Evolutionary conservation across 2,797 vertebrate species (phyloP), one percentile per base, ranked within the genome.

Genomic region (Etheostoma perlongum): DNA sequence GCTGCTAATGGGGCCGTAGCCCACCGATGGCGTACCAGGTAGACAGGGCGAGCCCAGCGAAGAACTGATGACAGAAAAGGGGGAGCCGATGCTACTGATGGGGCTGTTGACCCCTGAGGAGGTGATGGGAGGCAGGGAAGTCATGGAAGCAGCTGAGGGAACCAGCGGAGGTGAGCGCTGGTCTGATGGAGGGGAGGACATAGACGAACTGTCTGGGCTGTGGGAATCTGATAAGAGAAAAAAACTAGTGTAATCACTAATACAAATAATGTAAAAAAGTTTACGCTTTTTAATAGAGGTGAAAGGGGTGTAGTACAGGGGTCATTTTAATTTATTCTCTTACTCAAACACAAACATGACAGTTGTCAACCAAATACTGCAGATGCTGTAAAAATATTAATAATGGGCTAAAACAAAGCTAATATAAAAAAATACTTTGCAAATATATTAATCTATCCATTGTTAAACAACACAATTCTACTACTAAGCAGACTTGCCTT

Each of bases 1-100:
- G 81, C 97, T 98, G 94, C 96, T 98, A 69, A 98, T 97, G n/a
- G 97, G 97, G 52, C 97, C 97, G 1, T 97, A 97, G 48, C 96
- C 96, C 44, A 97, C 94, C 5, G 96, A 96, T 1, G 97, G 97
- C 3, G 97, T 97, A 60, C 96, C 96, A 8, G 96, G 96, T 1
- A 97, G 90, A 27, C 97, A 97, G 2, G 97, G 97, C 0, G 97
- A 98, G 62, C 97, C 97, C 84, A 98, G 92, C 1, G 97, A 97
- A 46, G 96, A 97, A 91, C 96, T 98, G 94, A 98, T 98, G 84
- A 98, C 97, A 0, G 97, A 97, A 80, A 97, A 98, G 0, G 97
- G 97, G 2, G 97, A 97, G 15, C 97, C 96, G 57, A 97, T 94
- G 74, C 95, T 96, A 71, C 96, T 96, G 76, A 96, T 96, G 23